Conservation (phyloP, 2,797 vertebrate genomes). For the Mareca strepera region DNA sequence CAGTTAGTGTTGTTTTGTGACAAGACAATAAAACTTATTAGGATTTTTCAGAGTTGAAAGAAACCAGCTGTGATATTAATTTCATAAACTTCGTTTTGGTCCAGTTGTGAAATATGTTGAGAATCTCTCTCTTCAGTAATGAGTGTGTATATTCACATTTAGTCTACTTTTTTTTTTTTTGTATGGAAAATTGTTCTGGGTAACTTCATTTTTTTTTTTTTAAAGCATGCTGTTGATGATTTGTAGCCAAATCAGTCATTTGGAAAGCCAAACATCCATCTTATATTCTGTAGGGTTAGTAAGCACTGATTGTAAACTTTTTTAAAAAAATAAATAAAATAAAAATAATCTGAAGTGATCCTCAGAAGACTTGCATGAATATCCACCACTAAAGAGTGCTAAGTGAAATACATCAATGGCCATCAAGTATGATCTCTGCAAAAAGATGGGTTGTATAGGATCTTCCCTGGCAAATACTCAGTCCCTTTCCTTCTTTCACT, state of each 20-base stretch:
- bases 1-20: background rate
- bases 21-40: background rate
- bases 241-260: background rate
- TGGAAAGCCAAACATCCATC: background rate
- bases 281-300: background rate
- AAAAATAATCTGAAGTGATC: background rate
- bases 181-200: background rate
- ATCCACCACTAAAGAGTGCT: background rate
- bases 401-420: background rate
- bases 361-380: background rate
- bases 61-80: background rate
- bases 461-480: background rate
- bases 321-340: background rate
- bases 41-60: background rate
- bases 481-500: background rate
- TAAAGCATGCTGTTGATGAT: background rate
- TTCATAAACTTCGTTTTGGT: background rate
- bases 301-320: background rate
- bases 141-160: background rate
- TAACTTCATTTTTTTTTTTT: background rate
- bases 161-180: background rate
- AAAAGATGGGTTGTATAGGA: background rate
- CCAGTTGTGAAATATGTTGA: background rate
- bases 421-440: background rate
- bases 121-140: background rate